Percentiles rank a stretch among this genome's conserved stretches.
These are phyloP conservation scores for Heptranchias perlo DNA, from an alignment of 2,113 vertebrate genomes.

Conservation along the genomic window DNA sequence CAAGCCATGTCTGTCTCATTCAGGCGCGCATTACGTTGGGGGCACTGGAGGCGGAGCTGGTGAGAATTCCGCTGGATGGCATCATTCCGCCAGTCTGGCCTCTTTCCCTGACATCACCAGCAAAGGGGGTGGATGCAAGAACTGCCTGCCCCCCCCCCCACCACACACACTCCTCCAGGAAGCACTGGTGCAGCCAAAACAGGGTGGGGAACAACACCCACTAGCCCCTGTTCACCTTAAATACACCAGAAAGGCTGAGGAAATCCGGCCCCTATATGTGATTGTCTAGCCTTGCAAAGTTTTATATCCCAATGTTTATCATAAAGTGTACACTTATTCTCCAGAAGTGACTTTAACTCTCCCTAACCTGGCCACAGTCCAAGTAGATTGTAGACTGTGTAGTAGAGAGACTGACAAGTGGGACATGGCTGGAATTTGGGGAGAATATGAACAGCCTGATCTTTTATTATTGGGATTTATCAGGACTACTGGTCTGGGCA, in stretches of 20 bases:
- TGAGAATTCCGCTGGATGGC: not conserved
- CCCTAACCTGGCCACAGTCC: not conserved
- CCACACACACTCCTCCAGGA: not conserved
- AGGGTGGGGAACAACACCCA: not conserved
- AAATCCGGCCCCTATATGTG: not conserved
- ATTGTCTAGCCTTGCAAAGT: not conserved
- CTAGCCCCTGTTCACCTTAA: no score
- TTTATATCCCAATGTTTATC: not conserved
- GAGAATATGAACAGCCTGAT: constrained; percentile 4
- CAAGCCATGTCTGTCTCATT: not conserved
- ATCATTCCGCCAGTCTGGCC: not conserved
- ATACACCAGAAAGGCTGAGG: not conserved
- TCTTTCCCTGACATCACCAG: not conserved
- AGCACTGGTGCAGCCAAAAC: not conserved
- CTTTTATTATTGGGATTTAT: constrained; percentile 55
- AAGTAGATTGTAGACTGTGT: not conserved
- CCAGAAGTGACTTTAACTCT: not conserved
- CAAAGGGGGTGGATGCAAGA: not conserved
- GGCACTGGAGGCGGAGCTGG: not conserved
- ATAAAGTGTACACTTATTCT: not conserved
- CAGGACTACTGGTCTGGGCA: constrained; percentile 47
- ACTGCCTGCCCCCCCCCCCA: not conserved
- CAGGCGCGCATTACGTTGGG: not conserved
- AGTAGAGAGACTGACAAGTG: not conserved
- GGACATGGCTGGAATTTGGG: not conserved